A percentile compares a stretch with the other conserved stretches of the same genome.
Conservation (phyloP, 1,140 invertebrate species). For the Caenorhabditis latens region DNA sequence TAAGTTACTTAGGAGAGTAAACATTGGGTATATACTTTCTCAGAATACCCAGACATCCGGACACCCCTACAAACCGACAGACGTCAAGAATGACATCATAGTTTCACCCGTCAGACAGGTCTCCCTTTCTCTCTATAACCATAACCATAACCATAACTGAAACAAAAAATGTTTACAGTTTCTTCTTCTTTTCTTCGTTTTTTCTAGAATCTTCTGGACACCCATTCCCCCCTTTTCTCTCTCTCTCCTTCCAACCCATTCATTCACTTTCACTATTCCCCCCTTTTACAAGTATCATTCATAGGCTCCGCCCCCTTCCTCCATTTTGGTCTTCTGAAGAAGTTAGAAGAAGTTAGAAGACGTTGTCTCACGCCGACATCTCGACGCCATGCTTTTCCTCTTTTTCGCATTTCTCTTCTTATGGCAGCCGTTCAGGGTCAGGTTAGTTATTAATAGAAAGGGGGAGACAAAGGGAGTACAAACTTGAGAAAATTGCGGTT, state of each 20-base stretch:
- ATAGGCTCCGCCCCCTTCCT: constrained; percentile 19
- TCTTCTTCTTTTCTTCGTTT: not conserved
- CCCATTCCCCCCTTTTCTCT: not conserved
- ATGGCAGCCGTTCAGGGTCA: constrained; percentile 43
- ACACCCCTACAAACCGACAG: too few relatives aligned
- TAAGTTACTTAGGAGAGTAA: too few relatives aligned
- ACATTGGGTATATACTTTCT: too few relatives aligned
- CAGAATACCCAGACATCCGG: too few relatives aligned
- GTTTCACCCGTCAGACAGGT: too few relatives aligned
- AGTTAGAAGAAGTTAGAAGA: not conserved
- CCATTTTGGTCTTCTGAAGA: not conserved
- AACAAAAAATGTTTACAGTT: too few relatives aligned
- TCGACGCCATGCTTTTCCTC: constrained; percentile 19
- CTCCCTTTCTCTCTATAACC: too few relatives aligned
- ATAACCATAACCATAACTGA: too few relatives aligned
- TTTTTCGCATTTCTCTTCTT: constrained; percentile 44
- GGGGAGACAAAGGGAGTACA: not conserved
- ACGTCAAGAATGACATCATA: too few relatives aligned
- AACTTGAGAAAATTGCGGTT: not conserved
- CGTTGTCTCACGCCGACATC: not conserved
- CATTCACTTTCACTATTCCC: not conserved
- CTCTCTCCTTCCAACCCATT: not conserved
- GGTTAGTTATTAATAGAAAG: constrained; percentile 7
- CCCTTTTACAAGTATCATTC: constrained; percentile 52
- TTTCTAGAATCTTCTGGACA: constrained; percentile 43